Base-by-base conservation (phyloP, 2,113 vertebrate species). In the Podarcis muralis region DNA sequence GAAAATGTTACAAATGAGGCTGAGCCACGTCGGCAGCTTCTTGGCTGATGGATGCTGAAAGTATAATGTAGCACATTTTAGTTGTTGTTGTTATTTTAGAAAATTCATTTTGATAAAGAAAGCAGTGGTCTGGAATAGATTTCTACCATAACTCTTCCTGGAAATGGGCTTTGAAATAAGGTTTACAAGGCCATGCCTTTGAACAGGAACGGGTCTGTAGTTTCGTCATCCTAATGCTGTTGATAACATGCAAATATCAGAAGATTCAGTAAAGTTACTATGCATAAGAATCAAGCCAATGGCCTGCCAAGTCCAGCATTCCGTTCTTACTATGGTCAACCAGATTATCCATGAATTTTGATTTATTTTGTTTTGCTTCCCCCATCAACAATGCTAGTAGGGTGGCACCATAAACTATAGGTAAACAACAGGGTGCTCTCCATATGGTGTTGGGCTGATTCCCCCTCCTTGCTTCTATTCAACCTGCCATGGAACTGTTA, bases 71-170 rank as follows among this genome's bases (percentile, higher is more conserved):
- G 48, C 48, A 53, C 32, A 20, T 35, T 69, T 78, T 80, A 30
- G 74, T 77, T 77, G 32, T 20, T 59, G 8, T 78, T 43, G 25
- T 76, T 87, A 32, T 66, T 30, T 6, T 7, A 72, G 83, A 85
- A 85, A 65, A 80, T 74, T 85, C 76, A 89, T 74, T 89, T 66
- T 89, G 88, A 85, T 85, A 85, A 89, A 65, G 37, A 87, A 87
- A 81, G 86, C 86, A 62, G 53, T 74, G 78, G 62, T 81, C 78
- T 81, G 79, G 86, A 87, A 81, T 81, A 87, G 68, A 87, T 87
- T 72, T 81, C 83, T 18, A 23, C 2, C 57, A 71, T 78, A 86
- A 88, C 18, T 53, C 57, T 83, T 32, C 2, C 0, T 9, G 68
- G 30, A 30, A 53, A 3, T 65, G 83, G 23, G 15, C 1, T 25